Conservation (phyloP, 2,888 invertebrate genomes). For the Eremobia ochroleuca region DNA sequence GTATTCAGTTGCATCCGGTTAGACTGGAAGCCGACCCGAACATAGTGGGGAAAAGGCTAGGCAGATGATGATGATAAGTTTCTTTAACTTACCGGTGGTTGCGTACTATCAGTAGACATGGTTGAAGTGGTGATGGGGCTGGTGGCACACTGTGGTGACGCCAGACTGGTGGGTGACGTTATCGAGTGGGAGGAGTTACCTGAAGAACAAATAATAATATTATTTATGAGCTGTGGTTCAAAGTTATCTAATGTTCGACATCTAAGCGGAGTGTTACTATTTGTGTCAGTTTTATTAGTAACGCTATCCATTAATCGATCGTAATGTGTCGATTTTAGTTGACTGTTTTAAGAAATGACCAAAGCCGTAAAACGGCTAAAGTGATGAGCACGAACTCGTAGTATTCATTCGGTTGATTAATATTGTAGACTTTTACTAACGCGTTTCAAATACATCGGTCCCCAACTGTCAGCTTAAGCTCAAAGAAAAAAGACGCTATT, state of each 20-base stretch:
- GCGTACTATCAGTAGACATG: conserved; percentile 87
- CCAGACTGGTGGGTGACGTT: conserved; percentile 87
- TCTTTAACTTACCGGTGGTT: conserved; percentile 76
- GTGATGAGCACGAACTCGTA: neutral
- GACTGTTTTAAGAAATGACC: neutral
- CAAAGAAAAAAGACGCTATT: neutral
- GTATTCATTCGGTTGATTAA: neutral
- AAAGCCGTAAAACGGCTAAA: neutral
- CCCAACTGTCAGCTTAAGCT: neutral
- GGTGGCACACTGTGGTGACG: conserved; percentile 86
- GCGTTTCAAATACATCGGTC: neutral
- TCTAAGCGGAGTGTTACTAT: neutral
- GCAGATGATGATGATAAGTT: neutral
- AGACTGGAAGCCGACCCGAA: too few relatives aligned
- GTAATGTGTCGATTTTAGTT: neutral
- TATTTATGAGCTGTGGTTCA: neutral
- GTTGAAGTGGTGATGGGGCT: conserved; percentile 89
- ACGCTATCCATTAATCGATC: neutral
- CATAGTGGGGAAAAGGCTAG: too few relatives aligned
- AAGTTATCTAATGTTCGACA: neutral
- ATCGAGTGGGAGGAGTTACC: conserved; percentile 88
- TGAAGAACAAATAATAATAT: conserved; percentile 49
- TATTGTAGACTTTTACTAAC: neutral
- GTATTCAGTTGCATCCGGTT: too few relatives aligned
- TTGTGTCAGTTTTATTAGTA: neutral